Base-by-base conservation (phyloP, 2,797 vertebrate species). In the Lerista edwardsae region DNA sequence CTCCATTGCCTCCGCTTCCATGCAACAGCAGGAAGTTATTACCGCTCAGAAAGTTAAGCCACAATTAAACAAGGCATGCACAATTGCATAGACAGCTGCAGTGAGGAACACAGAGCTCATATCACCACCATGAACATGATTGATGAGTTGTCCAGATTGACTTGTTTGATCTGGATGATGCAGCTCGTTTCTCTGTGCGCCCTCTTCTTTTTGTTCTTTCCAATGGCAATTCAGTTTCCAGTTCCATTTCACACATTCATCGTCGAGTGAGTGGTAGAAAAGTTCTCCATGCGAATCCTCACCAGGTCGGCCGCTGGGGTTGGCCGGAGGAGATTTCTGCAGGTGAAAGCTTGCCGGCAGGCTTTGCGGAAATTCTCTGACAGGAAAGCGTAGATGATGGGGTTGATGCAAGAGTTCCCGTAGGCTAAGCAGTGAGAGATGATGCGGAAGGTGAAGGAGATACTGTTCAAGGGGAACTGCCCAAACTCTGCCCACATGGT, bases 401-500 rank as follows among this genome's bases (percentile, higher is more conserved):
- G 97, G 92, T 98, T 98, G 76, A 97, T 87, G 73, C 97, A 98
- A 19, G 97, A 97, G 92, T 98, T 97, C 2, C 97, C 96, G 0
- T 98, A 98, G 69, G 97, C 96, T 89, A 98, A 89, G 90, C 96
- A 97, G 91, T 97, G 97, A 0, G 97, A 96, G 75, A 96, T 84
- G 83, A 98, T 97, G 41, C 96, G 95, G 57, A 98, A 97, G 10
- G 92, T 96, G 27, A 97, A 97, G 77, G 97, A 95, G 79, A 94
- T 89, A 2, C 97, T 94, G 8, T 94, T 97, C 79, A 97, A 91
- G 0, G 97, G 97, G 86, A 97, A 97, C 1, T 21, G 84, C 61
- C 97, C 97, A 1, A 98, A 98, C 90, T 96, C 97, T 84, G 95
- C 97, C 97, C 97, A 97, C 96, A 97, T 97, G 15, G 93, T 95